These are phyloP conservation scores for Gouania willdenowi DNA, from an alignment of 2,797 vertebrate species.

Conservation along the genomic window DNA sequence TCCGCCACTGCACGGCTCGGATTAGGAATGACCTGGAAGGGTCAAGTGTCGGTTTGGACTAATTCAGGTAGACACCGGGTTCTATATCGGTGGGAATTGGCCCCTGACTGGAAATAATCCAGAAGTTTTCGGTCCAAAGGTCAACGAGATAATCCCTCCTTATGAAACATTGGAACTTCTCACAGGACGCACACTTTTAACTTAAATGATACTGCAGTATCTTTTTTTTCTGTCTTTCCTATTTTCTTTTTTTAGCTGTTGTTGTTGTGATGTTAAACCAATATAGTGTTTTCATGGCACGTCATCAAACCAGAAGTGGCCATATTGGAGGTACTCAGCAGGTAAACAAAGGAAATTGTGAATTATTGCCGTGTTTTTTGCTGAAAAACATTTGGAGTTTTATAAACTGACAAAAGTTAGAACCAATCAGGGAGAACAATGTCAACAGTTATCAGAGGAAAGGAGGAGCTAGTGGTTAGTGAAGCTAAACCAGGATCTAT, in stretches of 20 bases:
- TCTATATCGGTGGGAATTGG: slow-evolving; percentile 60
- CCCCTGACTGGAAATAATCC: slow-evolving; percentile 36
- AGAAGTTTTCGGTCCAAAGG: slow-evolving; percentile 47
- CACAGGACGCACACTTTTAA: slow-evolving; percentile 10
- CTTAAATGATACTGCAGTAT: slow-evolving; percentile 2
- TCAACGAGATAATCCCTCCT: slow-evolving; percentile 70
- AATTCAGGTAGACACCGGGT: slow-evolving; percentile 67
- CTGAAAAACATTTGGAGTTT: too few species aligned
- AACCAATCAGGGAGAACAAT: too few species aligned
- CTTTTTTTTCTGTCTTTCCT: neutral
- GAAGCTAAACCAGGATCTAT: too few species aligned
- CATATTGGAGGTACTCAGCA: too few species aligned
- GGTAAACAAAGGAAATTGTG: too few species aligned
- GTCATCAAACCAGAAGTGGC: too few species aligned
- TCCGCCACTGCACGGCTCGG: slow-evolving; percentile 63
- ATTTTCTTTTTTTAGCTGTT: neutral
- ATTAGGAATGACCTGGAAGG: slow-evolving; percentile 67
- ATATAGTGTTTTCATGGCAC: too few species aligned
- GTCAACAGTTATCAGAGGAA: too few species aligned
- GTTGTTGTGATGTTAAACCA: too few species aligned
- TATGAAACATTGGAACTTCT: slow-evolving; percentile 55
- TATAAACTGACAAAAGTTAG: too few species aligned
- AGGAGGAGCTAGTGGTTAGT: too few species aligned
- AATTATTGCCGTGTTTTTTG: too few species aligned
- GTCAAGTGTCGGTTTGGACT: slow-evolving; percentile 73